Conservation (phyloP, 1,140 invertebrate species). For the Paralvinella palmiformis region DNA sequence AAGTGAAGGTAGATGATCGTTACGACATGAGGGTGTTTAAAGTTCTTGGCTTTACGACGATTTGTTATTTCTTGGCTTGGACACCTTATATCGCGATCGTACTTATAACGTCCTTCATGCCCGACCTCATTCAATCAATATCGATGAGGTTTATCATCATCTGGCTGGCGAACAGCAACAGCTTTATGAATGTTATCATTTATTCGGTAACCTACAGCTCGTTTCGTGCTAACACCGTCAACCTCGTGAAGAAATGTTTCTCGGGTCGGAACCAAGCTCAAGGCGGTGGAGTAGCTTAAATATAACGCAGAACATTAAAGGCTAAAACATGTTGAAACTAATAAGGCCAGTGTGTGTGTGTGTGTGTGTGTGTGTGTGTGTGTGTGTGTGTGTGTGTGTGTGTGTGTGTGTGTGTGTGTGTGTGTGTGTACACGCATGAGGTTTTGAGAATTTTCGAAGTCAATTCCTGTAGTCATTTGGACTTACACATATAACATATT, state of each 20-base stretch:
- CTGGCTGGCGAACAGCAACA: constrained; percentile 29
- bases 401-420: constrained; percentile 6
- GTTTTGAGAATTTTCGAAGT: too few species aligned
- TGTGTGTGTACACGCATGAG: too few species aligned
- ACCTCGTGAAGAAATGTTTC: neutral
- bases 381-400: constrained; percentile 10
- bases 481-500: too few species aligned
- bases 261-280: neutral
- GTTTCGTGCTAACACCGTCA: constrained; percentile 14
- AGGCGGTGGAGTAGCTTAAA: neutral
- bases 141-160: constrained; percentile 19
- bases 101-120: too few species aligned
- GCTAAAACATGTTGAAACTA: neutral
- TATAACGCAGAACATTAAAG: neutral
- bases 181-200: constrained; percentile 25
- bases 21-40: constrained; percentile 19
- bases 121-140: constrained; percentile 1
- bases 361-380: neutral
- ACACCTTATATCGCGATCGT: constrained; percentile 21
- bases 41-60: constrained; percentile 15
- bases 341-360: neutral
- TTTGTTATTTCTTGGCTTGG: constrained; percentile 23
- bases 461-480: too few species aligned
- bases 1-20: neutral
- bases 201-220: constrained; percentile 22